Evolutionary conservation across 2,888 invertebrate species (phyloP).

Genomic region (Trissolcus brochymenae): DNA sequence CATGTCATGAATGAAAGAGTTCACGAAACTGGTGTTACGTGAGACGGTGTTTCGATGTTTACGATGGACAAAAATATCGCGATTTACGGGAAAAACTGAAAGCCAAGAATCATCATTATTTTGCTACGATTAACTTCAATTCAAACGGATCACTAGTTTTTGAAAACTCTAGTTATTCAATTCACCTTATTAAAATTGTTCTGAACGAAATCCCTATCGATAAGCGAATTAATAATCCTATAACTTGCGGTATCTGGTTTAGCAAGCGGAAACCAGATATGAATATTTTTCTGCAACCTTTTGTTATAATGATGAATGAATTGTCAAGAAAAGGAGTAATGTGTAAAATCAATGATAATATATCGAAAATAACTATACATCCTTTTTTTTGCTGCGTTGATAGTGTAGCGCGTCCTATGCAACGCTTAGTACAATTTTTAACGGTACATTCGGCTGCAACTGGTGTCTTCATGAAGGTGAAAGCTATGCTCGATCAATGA

Average conservation of each 20-base stretch:
- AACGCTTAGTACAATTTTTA: not conserved
- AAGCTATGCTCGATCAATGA: not conserved
- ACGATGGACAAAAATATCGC: no score
- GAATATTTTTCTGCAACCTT: slow-evolving; percentile 27
- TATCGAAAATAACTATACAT: no score
- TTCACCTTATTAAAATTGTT: slow-evolving; percentile 39
- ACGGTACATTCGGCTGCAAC: slow-evolving; percentile 2
- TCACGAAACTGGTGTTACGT: no score
- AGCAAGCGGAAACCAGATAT: slow-evolving; percentile 39
- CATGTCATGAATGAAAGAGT: no score
- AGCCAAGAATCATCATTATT: slow-evolving; percentile 7
- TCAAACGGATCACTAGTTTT: slow-evolving; percentile 31
- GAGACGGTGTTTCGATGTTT: no score
- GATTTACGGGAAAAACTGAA: no score
- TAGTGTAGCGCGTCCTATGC: not conserved
- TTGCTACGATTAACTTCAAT: slow-evolving; percentile 27
- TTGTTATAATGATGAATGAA: slow-evolving; percentile 36
- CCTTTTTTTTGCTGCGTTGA: not conserved
- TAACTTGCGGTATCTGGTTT: slow-evolving; percentile 45
- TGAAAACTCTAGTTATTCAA: slow-evolving; percentile 20
- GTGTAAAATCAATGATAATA: no score
- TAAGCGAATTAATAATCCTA: slow-evolving; percentile 11
- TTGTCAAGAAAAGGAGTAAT: slow-evolving; percentile 24
- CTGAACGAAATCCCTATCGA: slow-evolving; percentile 32
- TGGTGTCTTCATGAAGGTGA: not conserved